Evolutionary conservation across 2,888 invertebrate genomes (phyloP), one percentile per base, ranked within the genome.

Genomic region (Cataglyphis rosenhaueri): DNA sequence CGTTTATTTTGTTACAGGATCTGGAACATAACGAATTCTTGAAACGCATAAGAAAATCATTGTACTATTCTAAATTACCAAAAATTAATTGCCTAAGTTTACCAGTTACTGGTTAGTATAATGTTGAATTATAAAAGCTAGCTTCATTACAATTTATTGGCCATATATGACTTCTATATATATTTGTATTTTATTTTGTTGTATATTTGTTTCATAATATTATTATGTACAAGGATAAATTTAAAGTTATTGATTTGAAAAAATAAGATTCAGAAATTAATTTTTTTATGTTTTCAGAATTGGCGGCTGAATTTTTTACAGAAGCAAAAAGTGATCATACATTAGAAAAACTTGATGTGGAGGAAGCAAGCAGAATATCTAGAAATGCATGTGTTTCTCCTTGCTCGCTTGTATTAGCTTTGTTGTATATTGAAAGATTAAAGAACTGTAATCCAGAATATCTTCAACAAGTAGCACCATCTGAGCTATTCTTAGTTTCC

Each of bases 401-500:
- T 0, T 98, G 98, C 94, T 98, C 99, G 18, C 96, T 99, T 78
- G 97, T 99, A 90, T 96, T 99, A 92, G 99, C 99, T 41, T 95
- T 99, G 92, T 96, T 99, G 64, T 99, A 99, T 95, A 96, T 99
- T 91, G 99, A 99, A 95, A 96, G 99, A 87, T 96, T 99, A 78
- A 97, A 97, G 94, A 95, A 96, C 85, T 96, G 96, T 91, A 97
- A 98, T 95, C 97, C 98, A 0, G 97, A 97, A 89, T 99, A 98
- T 95, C 96, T 99, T 85, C 96, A 97, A 90, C 95, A 96, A 91
- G 97, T 98, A 71, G 97, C 97, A 44, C 98, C 99, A 41, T 97
- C 98, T 44, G 98, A 99, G 94, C 96, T 99, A 83, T 99, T 99
- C 95, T 96, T 99, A 82, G 97, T 99, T 86, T 98, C 99, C 83